These are phyloP conservation scores for Vicugna pacos DNA, from an alignment of 2,113 vertebrate genomes.

Conservation along the genomic window DNA sequence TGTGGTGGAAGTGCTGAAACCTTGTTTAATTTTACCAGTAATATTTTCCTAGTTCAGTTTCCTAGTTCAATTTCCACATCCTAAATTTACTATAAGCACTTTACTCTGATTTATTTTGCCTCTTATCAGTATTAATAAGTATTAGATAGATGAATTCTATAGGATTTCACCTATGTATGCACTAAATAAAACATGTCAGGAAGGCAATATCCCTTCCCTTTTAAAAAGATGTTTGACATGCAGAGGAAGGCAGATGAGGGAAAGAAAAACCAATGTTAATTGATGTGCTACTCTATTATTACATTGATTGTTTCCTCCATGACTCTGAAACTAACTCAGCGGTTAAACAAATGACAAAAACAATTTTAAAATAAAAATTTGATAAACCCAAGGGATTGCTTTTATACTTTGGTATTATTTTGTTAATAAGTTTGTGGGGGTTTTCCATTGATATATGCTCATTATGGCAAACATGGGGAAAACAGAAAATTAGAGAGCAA, in stretches of 20 bases:
- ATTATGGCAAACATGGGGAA: background rate
- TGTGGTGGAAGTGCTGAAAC: conserved; percentile 2
- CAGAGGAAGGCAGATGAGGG: background rate
- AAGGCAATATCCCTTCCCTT: background rate
- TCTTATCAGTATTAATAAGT: background rate
- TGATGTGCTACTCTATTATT: background rate
- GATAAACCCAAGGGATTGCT: background rate
- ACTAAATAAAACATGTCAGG: background rate
- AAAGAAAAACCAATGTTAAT: background rate
- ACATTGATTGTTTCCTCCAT: background rate
- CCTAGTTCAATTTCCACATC: background rate
- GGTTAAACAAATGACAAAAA: conserved; percentile 5
- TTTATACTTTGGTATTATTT: background rate
- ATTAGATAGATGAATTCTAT: background rate
- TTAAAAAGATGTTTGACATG: background rate
- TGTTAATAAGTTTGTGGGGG: background rate
- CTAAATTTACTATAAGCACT: background rate
- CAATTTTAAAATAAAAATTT: background rate
- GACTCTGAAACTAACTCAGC: background rate
- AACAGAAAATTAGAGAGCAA: background rate
- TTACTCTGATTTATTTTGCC: background rate
- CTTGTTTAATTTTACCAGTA: background rate
- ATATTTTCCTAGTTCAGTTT: background rate
- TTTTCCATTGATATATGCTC: background rate
- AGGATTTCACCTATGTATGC: background rate